Percentiles rank a stretch among this genome's conserved stretches.
phyloP scores from a whole-genome alignment of 2,113 vertebrate species.

The Lates calcarifer region DNA sequence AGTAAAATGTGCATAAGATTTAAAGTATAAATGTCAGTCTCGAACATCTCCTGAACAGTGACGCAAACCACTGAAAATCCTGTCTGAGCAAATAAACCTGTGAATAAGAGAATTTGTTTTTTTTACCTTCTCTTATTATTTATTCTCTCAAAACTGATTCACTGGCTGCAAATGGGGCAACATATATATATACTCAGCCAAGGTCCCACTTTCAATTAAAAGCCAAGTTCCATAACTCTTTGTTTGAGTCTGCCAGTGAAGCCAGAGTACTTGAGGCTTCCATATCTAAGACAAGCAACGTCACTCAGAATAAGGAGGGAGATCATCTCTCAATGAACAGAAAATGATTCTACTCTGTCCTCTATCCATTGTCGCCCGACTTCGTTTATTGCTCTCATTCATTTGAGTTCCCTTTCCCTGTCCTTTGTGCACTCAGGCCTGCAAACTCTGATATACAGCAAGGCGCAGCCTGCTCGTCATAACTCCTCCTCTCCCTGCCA shows the following conservation, averaged over 20 bases:
- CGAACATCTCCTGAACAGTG: neutral
- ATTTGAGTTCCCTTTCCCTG: slow-evolving; percentile 17
- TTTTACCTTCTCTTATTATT: too few relatives aligned
- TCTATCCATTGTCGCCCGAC: slow-evolving; percentile 28
- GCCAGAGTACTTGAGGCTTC: neutral
- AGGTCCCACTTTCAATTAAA: slow-evolving; percentile 7
- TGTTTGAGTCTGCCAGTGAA: neutral
- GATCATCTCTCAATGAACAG: slow-evolving; percentile 37
- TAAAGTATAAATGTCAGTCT: neutral
- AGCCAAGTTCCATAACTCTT: slow-evolving; percentile 1
- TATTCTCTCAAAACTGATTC: neutral
- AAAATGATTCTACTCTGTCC: slow-evolving; percentile 28
- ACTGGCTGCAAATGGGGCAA: neutral
- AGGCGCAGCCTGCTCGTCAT: slow-evolving; percentile 20
- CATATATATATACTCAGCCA: neutral
- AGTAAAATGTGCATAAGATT: neutral
- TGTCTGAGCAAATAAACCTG: too few relatives aligned
- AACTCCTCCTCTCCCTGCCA: neutral
- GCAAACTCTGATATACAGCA: slow-evolving; percentile 23
- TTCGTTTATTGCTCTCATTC: slow-evolving; percentile 55
- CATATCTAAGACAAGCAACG: slow-evolving; percentile 9
- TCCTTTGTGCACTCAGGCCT: slow-evolving; percentile 25
- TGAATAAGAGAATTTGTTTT: too few relatives aligned
- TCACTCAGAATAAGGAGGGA: slow-evolving; percentile 22
- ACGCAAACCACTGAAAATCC: neutral